Evolutionary conservation across 2,113 vertebrate species (phyloP), one percentile per base, ranked within the genome.

Genomic region (Condylura cristata): DNA sequence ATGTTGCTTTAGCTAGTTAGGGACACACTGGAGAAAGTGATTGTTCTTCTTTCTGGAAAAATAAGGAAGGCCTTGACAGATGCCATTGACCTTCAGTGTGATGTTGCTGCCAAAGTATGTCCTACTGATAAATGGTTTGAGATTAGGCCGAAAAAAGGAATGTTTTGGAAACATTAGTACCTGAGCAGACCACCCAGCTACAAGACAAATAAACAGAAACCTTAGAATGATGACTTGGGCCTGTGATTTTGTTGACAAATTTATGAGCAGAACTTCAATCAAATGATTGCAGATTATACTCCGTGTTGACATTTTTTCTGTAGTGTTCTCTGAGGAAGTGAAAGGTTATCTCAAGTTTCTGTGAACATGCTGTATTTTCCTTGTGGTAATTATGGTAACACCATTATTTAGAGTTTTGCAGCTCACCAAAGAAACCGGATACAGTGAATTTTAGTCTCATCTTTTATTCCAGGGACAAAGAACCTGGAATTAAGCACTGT

Each of bases 281-380:
- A 63, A 44, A 70, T 66, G 65, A 87, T 48, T 87, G 87, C n/a
- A 94, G 78, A 86, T 86, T 48, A 61, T 24, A 51, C 44, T 86
- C 6, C 30, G 32, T 56, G 44, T 68, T 94, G 93, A 93, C 71
- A 58, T 24, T 81, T 89, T 94, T 93, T 93, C 92, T 96, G 72
- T 65, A 12, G 53, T 76, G 7, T 46, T 60, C 41, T 88, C 46
- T 1, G 56, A 87, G 86, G 80, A 91, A 92, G 51, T n/a, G 44
- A 53, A 83, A 94, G 86, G n/a, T 93, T 95, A 93, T 91, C 89
- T 76, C 24, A 39, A 51, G 30, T 89, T 86, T 95, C 86, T 72
- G 34, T 65, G 80, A 91, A 11, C 10, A 22, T 71, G 53, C 30
- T 78, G 32, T 90, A 12, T 80, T 92, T 53, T 83, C 91, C 14